phyloP scores from a whole-genome alignment of 2,888 invertebrate species.

The Selenia dentaria region DNA sequence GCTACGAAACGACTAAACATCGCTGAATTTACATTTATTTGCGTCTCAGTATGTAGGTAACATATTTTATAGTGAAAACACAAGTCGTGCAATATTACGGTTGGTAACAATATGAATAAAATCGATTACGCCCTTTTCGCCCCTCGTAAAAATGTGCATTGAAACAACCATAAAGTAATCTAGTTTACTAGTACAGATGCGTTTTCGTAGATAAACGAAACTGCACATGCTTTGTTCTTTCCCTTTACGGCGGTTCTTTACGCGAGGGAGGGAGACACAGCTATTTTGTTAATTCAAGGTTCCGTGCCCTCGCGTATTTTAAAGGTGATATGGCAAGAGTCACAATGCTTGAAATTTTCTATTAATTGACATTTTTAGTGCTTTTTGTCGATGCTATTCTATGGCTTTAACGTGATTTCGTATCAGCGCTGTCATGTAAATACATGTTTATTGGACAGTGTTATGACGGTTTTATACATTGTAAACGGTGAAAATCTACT shows the following conservation, averaged over 20 bases:
- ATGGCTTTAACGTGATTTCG: slow-evolving; percentile 54
- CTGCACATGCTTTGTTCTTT: slow-evolving; percentile 47
- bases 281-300: slow-evolving; percentile 42
- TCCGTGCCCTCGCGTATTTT: slow-evolving; percentile 58
- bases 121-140: slow-evolving; percentile 45
- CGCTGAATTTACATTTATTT: slow-evolving; percentile 41
- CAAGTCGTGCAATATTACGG: slow-evolving; percentile 10
- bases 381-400: slow-evolving; percentile 59
- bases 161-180: slow-evolving; percentile 54
- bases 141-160: slow-evolving; percentile 57
- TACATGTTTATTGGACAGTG: slow-evolving; percentile 47
- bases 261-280: slow-evolving; percentile 53
- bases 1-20: slow-evolving; percentile 44
- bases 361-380: slow-evolving; percentile 74
- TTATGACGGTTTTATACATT: slow-evolving; percentile 49
- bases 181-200: slow-evolving; percentile 66
- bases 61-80: slow-evolving; percentile 30
- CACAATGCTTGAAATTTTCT: slow-evolving; percentile 67
- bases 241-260: slow-evolving; percentile 33
- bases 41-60: slow-evolving; percentile 34
- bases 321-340: slow-evolving; percentile 62
- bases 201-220: slow-evolving; percentile 50
- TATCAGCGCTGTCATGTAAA: slow-evolving; percentile 55
- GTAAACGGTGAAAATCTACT: slow-evolving; percentile 41
- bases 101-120: slow-evolving; percentile 35